Conservation (phyloP, 2,113 vertebrate genomes). For the Pelodiscus sinensis region DNA sequence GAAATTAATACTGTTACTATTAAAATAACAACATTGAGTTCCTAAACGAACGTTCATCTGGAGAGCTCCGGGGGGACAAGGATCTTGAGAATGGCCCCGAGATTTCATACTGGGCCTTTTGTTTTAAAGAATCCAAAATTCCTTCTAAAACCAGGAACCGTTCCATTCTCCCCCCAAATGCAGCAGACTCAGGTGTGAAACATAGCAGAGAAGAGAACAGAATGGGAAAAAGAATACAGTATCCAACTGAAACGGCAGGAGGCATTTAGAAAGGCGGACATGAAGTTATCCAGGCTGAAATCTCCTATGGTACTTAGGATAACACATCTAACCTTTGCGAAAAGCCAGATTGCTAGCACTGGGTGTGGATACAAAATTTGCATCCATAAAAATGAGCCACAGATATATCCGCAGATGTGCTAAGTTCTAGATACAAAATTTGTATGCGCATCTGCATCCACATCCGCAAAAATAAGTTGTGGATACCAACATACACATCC, state of each 20-base stretch:
- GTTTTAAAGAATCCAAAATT: constrained; percentile 23
- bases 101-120: neutral
- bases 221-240: neutral
- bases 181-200: constrained; percentile 4
- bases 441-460: no score
- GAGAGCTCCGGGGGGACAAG: neutral
- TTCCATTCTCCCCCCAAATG: constrained; percentile 41
- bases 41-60: neutral
- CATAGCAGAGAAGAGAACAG: constrained; percentile 9
- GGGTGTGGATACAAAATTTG: no score
- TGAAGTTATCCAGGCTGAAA: neutral
- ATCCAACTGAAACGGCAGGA: neutral
- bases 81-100: neutral
- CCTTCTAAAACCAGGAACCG: constrained; percentile 37
- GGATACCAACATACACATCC: no score
- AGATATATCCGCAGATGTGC: no score
- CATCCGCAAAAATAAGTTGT: no score
- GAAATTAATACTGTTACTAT: neutral
- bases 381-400: no score
- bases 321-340: neutral
- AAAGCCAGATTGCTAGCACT: neutral
- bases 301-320: neutral
- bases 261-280: neutral
- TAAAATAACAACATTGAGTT: neutral
- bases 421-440: no score